phyloP scores from a whole-genome alignment of 2,888 invertebrate species.

The Heteromyza rotundicornis region DNA sequence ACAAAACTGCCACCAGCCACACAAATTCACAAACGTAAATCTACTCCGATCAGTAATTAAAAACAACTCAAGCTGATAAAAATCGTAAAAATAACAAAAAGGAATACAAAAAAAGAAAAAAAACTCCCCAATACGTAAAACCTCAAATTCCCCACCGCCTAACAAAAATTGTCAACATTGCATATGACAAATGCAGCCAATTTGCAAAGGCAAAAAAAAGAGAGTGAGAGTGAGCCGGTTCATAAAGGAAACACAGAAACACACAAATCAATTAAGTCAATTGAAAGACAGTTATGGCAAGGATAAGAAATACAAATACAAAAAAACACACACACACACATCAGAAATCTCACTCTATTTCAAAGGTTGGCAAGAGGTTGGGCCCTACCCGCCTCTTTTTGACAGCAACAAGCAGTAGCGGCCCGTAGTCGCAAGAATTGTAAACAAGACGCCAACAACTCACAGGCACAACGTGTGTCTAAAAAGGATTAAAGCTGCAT shows the following conservation, averaged over 20 bases:
- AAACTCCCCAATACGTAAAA: neutral
- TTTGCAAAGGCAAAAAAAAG: neutral
- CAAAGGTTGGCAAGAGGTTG: neutral
- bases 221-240: neutral
- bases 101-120: neutral
- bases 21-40: conserved; percentile 4
- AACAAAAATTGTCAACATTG: neutral
- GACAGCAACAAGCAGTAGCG: neutral
- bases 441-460: conserved; percentile 8
- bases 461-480: conserved; percentile 1
- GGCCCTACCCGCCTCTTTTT: too few species aligned
- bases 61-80: conserved; percentile 45
- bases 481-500: conserved; percentile 14
- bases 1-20: too few species aligned
- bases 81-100: conserved; percentile 30
- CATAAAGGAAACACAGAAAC: too few species aligned
- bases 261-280: conserved; percentile 59
- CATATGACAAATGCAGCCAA: conserved; percentile 20
- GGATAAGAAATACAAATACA: conserved; percentile 31
- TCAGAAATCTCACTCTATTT: neutral
- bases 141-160: neutral
- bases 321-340: conserved; percentile 15
- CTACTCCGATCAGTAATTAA: conserved; percentile 41
- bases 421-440: neutral
- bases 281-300: conserved; percentile 37